Conservation (phyloP, 2,113 vertebrate genomes). For the Scortum barcoo region DNA sequence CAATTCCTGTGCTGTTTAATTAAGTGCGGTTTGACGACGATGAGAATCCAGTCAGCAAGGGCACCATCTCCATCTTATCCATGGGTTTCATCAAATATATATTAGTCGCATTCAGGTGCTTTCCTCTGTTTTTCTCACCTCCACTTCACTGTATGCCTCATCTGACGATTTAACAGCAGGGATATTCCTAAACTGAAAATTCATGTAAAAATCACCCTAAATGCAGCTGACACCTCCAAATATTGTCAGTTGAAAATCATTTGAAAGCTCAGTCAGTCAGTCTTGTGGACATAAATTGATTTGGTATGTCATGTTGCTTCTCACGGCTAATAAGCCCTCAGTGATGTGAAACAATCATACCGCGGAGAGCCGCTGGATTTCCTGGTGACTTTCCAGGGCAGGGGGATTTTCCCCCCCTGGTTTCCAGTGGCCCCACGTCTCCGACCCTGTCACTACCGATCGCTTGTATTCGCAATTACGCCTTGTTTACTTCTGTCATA, state of each 20-base stretch:
- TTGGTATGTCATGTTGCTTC: slow-evolving; percentile 3
- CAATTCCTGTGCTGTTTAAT: neutral
- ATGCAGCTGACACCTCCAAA: neutral
- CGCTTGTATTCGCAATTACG: slow-evolving; percentile 37
- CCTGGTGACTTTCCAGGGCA: slow-evolving; percentile 40
- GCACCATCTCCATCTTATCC: neutral
- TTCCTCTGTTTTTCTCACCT: neutral
- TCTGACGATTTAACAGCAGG: neutral
- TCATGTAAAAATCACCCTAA: neutral
- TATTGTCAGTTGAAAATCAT: neutral
- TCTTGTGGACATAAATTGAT: neutral
- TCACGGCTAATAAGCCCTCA: neutral
- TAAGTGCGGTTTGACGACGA: neutral
- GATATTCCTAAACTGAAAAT: neutral
- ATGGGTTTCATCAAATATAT: neutral
- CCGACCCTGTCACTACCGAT: slow-evolving; percentile 71
- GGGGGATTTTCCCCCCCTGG: slow-evolving; percentile 15
- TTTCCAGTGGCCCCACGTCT: slow-evolving; percentile 45
- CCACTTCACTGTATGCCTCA: neutral
- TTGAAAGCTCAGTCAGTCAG: neutral
- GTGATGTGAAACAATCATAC: slow-evolving; percentile 19
- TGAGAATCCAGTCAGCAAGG: neutral
- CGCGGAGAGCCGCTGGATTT: slow-evolving; percentile 30
- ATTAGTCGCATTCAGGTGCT: neutral
- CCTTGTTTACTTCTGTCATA: slow-evolving; percentile 68